A percentile compares a stretch with the other conserved stretches of the same genome.
phyloP scores from a whole-genome alignment of 2,113 vertebrate genomes.

The Gobio gobio region DNA sequence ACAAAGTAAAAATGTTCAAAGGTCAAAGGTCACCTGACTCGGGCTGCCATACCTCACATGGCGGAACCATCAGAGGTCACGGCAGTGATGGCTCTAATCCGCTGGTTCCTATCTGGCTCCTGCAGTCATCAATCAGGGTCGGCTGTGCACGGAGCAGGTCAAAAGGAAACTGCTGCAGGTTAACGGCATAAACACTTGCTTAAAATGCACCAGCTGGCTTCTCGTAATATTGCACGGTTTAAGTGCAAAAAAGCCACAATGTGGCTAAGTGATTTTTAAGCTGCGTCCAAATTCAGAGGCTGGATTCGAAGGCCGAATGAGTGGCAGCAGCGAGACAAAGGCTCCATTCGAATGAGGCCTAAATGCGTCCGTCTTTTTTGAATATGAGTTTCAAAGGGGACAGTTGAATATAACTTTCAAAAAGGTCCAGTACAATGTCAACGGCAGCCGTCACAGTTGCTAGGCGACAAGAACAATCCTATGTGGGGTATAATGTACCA shows the following conservation, averaged over 20 bases:
- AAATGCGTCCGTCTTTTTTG: no score
- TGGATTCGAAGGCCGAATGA: no score
- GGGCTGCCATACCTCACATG: constrained; percentile 17
- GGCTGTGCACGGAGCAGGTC: not conserved
- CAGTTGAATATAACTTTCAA: no score
- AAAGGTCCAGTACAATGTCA: no score
- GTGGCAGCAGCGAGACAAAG: no score
- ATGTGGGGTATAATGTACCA: no score
- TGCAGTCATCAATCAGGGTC: not conserved
- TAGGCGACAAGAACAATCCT: no score
- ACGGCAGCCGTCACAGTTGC: no score
- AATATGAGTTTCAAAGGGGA: no score
- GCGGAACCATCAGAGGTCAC: constrained; percentile 39
- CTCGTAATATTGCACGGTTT: not conserved
- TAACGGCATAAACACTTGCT: constrained; percentile 15
- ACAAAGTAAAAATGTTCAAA: constrained; percentile 9
- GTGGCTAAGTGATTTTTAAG: no score
- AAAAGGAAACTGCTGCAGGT: constrained; percentile 11
- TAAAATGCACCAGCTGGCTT: not conserved
- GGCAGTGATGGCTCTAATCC: constrained; percentile 25
- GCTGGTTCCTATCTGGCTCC: not conserved
- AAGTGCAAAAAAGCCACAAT: not conserved
- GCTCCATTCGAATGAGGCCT: no score
- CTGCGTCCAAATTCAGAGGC: no score
- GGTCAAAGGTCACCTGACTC: constrained; percentile 40